A percentile compares a stretch with the other conserved stretches of the same genome.
These are phyloP conservation scores for Catostylus mosaicus DNA, from an alignment of 30 jellyfish, hydroid and myxozoan species.

Conservation along the genomic window DNA sequence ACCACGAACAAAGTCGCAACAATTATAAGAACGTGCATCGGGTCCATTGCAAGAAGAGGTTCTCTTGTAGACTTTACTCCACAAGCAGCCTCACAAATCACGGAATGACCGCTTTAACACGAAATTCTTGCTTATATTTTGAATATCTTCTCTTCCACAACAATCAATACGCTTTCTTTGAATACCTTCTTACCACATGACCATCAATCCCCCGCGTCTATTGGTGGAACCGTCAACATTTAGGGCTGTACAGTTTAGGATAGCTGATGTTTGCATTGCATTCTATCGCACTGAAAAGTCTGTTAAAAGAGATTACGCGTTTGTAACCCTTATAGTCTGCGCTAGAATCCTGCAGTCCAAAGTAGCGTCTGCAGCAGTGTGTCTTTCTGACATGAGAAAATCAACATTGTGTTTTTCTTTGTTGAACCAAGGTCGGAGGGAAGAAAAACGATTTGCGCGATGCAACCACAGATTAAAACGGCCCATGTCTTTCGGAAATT, in stretches of 20 bases:
- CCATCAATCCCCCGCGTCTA: not conserved
- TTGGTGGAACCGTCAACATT: not conserved
- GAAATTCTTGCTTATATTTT: not conserved
- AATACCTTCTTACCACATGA: not conserved
- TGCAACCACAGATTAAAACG: not conserved
- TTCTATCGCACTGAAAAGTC: not conserved
- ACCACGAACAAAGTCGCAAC: not conserved
- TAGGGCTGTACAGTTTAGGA: not conserved
- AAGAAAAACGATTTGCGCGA: not conserved
- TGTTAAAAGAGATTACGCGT: not conserved
- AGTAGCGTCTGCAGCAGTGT: no score
- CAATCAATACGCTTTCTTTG: not conserved
- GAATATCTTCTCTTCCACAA: not conserved
- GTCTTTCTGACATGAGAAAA: no score
- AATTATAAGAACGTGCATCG: not conserved
- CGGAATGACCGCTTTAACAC: not conserved
- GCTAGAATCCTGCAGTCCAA: no score
- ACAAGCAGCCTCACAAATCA: not conserved
- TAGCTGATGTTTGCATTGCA: not conserved
- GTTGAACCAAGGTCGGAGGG: not conserved
- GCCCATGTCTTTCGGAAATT: not conserved
- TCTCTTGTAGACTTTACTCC: not conserved
- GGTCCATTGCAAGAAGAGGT: not conserved
- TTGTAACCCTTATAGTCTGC: no score
- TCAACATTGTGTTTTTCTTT: no score